Evolutionary conservation across 64 coral and sea anemone genomes (phyloP), one percentile per base, ranked within the genome.

Genomic region (Porites australiensis): DNA sequence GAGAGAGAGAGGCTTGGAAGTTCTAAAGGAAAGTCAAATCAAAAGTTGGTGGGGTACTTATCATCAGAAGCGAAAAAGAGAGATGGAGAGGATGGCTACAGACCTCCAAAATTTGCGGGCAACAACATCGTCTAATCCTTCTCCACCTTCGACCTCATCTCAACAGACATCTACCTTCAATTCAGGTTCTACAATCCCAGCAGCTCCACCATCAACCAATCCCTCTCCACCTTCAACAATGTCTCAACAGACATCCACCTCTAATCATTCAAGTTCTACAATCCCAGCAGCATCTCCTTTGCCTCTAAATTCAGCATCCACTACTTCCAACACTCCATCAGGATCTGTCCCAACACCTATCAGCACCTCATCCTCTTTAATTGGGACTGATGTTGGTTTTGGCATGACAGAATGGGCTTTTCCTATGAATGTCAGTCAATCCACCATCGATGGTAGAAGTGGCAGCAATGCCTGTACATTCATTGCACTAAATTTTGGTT

Each of bases 1-100:
- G 49, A 79, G 51, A 55, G 15, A n/a, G 3, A 54, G 57, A 79
- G 77, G 77, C 13, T n/a, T 79, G 57, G n/a, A 54, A 19, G 47
- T 15, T 8, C 51, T 79, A 22, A 54, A 58, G 6, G 51, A 79
- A 79, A 21, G 7, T 2, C 77, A 58, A 14, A 79, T 79, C n/a
- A 79, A 54, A 45, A 57, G 77, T 21, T 79, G 77, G 77, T 79
- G 50, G 77, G 21, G 77, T 10, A 57, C 50, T 27, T 79, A 58
- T 37, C 77, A 79, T 51, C 77, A 60, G 8, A 57, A 79, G 51
- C 44, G 23, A 45, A 79, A 58, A 44, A 13, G 71, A 46, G 61
- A 18, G 15, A 64, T 18, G 9, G 61, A 64, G 61, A 14, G 61
- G 15, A 14, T 64, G 15, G 61, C 61, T 18, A 18, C 10, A 64